Evolutionary conservation across 1,140 invertebrate genomes (phyloP).

Genomic region (Trichonephila clavata): DNA sequence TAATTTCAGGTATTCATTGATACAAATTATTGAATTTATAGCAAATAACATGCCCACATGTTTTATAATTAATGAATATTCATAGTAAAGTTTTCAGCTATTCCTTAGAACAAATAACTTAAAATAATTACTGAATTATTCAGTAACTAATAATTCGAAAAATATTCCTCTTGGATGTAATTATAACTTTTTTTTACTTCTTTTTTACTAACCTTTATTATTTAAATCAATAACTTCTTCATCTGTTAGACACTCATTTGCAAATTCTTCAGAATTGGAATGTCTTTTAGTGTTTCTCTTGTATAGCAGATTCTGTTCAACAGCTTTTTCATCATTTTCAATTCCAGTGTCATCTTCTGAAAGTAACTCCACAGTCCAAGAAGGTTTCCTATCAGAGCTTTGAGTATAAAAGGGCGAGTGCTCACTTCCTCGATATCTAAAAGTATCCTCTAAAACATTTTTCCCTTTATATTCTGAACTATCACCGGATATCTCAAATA

Average conservation of each 20-base stretch:
- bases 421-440: not conserved
- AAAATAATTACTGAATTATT: no score
- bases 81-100: no score
- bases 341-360: conserved; percentile 33
- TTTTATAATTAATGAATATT: no score
- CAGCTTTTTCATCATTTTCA: not conserved
- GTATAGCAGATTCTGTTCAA: not conserved
- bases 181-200: not conserved
- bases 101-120: no score
- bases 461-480: not conserved
- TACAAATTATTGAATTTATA: no score
- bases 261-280: not conserved
- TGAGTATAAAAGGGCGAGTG: not conserved
- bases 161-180: no score
- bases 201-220: conserved; percentile 58
- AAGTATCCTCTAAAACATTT: not conserved
- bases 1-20: no score
- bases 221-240: conserved; percentile 66
- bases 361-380: conserved; percentile 27
- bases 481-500: not conserved
- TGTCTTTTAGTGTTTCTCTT: conserved; percentile 38
- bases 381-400: not conserved
- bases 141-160: no score
- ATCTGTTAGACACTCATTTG: conserved; percentile 52
- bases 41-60: no score